Evolutionary conservation across 2,113 vertebrate genomes (phyloP).

Genomic region (Campylomormyrus tamandua): DNA sequence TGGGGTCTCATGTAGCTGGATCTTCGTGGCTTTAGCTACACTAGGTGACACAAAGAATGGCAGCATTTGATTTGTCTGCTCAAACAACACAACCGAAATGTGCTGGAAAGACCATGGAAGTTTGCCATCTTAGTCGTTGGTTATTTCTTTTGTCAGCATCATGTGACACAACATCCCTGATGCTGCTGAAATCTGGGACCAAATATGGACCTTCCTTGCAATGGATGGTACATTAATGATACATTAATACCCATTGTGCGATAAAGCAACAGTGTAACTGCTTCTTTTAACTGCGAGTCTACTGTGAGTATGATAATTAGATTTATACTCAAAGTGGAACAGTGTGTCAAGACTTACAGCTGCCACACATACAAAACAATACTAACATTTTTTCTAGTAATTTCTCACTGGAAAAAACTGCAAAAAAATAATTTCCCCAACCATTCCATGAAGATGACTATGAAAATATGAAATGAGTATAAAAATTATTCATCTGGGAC

Average conservation of each 20-base stretch:
- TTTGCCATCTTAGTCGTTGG: not conserved
- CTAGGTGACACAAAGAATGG: constrained; percentile 47
- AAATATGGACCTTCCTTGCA: not conserved
- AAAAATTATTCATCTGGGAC: not conserved
- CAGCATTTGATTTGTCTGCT: not conserved
- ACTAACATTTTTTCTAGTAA: not conserved
- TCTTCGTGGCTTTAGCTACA: constrained; percentile 90
- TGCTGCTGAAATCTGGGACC: not conserved
- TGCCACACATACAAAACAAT: not conserved
- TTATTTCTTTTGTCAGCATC: not conserved
- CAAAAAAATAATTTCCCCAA: not conserved
- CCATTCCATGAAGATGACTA: not conserved
- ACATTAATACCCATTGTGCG: not conserved
- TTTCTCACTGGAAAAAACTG: not conserved
- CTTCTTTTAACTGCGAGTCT: not conserved
- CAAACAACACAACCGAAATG: not conserved
- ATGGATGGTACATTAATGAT: too few relatives aligned
- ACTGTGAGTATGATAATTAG: not conserved
- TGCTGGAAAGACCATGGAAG: not conserved
- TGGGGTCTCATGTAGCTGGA: constrained; percentile 89
- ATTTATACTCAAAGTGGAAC: not conserved
- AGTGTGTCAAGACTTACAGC: not conserved
- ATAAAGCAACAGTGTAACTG: too few relatives aligned
- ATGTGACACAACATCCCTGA: not conserved
- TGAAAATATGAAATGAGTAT: not conserved